Conservation (phyloP, 2,888 invertebrate genomes). For the Ethmia dodecea region DNA sequence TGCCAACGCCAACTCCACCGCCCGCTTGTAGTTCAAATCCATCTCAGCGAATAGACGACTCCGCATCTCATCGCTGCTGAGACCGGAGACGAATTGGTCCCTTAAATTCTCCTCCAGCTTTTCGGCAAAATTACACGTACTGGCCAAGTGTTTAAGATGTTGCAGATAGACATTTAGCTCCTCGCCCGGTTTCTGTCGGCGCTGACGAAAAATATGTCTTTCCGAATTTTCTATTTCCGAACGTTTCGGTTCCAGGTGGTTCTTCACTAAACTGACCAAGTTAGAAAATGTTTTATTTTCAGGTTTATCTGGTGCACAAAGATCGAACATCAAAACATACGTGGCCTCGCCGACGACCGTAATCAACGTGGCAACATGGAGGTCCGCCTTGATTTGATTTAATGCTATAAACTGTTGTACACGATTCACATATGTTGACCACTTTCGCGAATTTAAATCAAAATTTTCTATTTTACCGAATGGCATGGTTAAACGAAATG, state of each 20-base stretch:
- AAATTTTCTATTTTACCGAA: slow-evolving; percentile 21
- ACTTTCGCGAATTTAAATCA: slow-evolving; percentile 15
- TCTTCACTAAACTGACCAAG: slow-evolving; percentile 18
- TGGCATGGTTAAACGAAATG: slow-evolving; percentile 12
- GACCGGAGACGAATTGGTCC: neutral
- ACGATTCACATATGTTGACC: slow-evolving; percentile 20
- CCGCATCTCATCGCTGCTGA: neutral
- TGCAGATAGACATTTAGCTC: too few relatives aligned
- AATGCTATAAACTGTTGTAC: slow-evolving; percentile 20
- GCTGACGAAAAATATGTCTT: neutral
- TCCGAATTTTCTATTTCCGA: neutral
- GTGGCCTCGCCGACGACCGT: slow-evolving; percentile 23
- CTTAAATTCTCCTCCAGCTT: neutral
- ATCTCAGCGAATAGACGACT: neutral
- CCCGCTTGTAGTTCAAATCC: neutral
- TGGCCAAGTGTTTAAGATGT: neutral
- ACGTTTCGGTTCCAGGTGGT: slow-evolving; percentile 18
- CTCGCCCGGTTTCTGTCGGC: neutral
- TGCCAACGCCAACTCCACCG: too few relatives aligned
- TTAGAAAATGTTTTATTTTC: slow-evolving; percentile 20
- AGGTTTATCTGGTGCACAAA: slow-evolving; percentile 22
- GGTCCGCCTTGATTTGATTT: slow-evolving; percentile 15
- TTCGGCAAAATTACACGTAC: neutral
- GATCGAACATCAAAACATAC: slow-evolving; percentile 22
- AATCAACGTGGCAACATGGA: slow-evolving; percentile 24